Conservation (phyloP, 2,888 invertebrate genomes). For the Cheilosia vernalis region DNA sequence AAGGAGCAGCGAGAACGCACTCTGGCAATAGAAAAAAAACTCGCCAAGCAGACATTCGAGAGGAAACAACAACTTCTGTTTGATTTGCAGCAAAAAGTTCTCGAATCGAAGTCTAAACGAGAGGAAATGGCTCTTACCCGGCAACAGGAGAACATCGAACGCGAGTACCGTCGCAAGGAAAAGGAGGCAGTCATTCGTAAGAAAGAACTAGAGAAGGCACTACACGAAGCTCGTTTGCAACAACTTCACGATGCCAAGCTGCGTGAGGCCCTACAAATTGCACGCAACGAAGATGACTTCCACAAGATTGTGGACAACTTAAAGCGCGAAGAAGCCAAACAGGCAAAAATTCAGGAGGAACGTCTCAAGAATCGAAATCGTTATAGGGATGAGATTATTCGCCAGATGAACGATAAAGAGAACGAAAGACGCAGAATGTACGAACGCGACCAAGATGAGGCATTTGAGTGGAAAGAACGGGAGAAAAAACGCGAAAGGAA, state of each 20-base stretch:
- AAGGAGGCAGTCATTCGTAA: conserved; percentile 80
- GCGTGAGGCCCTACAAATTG: conserved; percentile 81
- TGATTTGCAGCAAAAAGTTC: conserved; percentile 80
- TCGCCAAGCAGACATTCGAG: conserved; percentile 81
- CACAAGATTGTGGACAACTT: conserved; percentile 79
- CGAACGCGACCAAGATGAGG: conserved; percentile 79
- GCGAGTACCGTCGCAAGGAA: conserved; percentile 82
- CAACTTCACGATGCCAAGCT: conserved; percentile 81
- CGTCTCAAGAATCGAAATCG: conserved; percentile 78
- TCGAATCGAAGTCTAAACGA: conserved; percentile 79
- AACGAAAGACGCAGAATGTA: conserved; percentile 79
- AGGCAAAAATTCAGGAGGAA: conserved; percentile 78
- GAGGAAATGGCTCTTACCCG: conserved; percentile 81
- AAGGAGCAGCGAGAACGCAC: conserved; percentile 81
- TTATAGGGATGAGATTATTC: conserved; percentile 81
- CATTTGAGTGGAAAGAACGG: conserved; percentile 80
- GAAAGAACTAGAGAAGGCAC: conserved; percentile 79
- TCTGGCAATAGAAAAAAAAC: conserved; percentile 79
- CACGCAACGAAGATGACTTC: conserved; percentile 82
- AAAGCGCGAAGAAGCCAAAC: conserved; percentile 80
- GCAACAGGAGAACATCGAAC: conserved; percentile 82
- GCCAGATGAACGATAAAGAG: conserved; percentile 82
- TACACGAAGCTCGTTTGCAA: conserved; percentile 79
- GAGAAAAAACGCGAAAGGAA: conserved; percentile 81
- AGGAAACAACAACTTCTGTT: conserved; percentile 81